These are phyloP conservation scores for Apoderus coryli DNA, from an alignment of 2,888 invertebrate species.

Conservation along the genomic window DNA sequence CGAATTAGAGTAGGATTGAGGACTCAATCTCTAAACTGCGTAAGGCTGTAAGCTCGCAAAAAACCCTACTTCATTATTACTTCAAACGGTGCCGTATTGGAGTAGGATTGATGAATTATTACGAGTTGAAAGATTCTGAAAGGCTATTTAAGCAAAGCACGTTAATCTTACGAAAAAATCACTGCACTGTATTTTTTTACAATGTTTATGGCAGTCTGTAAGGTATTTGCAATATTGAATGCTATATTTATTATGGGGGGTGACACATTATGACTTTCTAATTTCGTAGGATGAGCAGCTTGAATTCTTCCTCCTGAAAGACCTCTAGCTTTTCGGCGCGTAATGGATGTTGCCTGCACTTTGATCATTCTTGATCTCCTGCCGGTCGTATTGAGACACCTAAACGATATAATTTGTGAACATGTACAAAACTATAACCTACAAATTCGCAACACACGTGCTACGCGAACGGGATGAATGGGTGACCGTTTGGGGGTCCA, in stretches of 20 bases:
- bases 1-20: too few relatives aligned
- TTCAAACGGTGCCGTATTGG: too few relatives aligned
- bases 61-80: too few relatives aligned
- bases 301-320: constrained; percentile 7
- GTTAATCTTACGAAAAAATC: too few relatives aligned
- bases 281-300: constrained; percentile 5
- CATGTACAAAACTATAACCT: too few relatives aligned
- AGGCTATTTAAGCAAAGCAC: too few relatives aligned
- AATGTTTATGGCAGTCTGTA: constrained; percentile 6
- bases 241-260: constrained; percentile 3
- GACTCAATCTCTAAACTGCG: too few relatives aligned
- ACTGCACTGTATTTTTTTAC: too few relatives aligned
- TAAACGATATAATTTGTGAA: constrained; percentile 6
- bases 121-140: too few relatives aligned
- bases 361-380: constrained; percentile 7
- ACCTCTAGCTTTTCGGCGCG: constrained; percentile 5
- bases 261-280: constrained; percentile 4
- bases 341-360: constrained; percentile 6
- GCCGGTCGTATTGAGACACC: constrained; percentile 1
- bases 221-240: constrained; percentile 6
- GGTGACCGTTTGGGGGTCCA: background rate
- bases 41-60: too few relatives aligned
- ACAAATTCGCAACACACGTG: too few relatives aligned
- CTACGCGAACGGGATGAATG: constrained; percentile 11
- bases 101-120: too few relatives aligned